Base-by-base conservation (phyloP, 2,888 invertebrate species). In the Cantharis lateralis region DNA sequence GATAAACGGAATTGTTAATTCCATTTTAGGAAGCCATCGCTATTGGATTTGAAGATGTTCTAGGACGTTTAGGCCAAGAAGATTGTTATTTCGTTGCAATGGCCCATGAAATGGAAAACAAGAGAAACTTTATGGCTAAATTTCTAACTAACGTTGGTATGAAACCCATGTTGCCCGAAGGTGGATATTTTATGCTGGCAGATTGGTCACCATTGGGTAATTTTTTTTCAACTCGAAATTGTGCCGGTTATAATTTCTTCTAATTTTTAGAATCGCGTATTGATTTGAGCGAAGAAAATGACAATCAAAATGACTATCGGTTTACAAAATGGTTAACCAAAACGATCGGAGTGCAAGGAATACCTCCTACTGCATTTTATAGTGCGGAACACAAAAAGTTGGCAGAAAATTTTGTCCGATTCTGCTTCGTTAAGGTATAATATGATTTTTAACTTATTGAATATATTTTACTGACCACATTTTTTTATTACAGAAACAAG, bases 251-350 rank as follows among this genome's bases (percentile, higher is more conserved):
- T 9, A 9, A 48, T 48, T 48, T n/a, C 1, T 48, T n/a, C 32
- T n/a, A 3, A 2, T 62, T 77, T 88, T 9, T 86, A 92, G 94
- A 89, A 62, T 88, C 90, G 18, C 93, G 94, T 87, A 91, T 94
- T 9, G 92, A 94, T 85, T 88, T 96, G 10, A 90, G 90, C 1
- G 87, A 91, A 0, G 96, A 96, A 87, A 88, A 86, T 0, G 96
- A 96, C 84, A 90, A 91, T 81, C 91, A 93, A 83, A 93, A 92
- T 79, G 99, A 99, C 89, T 98, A 96, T 87, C 92, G 92, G 81
- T 99, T 99, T 88, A 97, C 97, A 0, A 96, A 98, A 88, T 99
- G 98, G 95, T 93, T 99, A 91, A 95, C 95, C 0, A 96, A 95
- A 85, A 95, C 97, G 84, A 93, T 96, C 83, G 96, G 98, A 62